phyloP scores from a whole-genome alignment of 2,888 invertebrate species.

The Frankliniella intonsa region DNA sequence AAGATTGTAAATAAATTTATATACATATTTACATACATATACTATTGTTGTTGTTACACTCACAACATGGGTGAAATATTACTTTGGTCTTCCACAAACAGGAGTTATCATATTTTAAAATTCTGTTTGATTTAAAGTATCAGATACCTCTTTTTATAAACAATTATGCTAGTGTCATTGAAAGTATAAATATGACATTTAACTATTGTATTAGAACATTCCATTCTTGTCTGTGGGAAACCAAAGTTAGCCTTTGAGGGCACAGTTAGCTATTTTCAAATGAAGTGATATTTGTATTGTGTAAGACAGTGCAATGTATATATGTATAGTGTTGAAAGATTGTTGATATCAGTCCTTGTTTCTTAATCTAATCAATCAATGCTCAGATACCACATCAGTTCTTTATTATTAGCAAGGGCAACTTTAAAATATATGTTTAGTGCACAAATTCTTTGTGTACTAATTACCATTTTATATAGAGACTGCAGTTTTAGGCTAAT shows the following conservation, averaged over 20 bases:
- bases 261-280: slow-evolving; percentile 17
- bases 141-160: too few species aligned
- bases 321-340: background rate
- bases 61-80: background rate
- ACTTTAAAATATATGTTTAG: too few species aligned
- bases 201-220: background rate
- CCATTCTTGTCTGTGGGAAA: background rate
- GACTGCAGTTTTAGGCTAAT: background rate
- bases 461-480: background rate
- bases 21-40: background rate
- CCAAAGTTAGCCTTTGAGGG: background rate
- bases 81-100: slow-evolving; percentile 9
- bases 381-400: too few species aligned
- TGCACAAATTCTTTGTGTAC: background rate
- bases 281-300: slow-evolving; percentile 16
- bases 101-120: background rate
- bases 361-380: too few species aligned
- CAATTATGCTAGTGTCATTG: too few species aligned
- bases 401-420: too few species aligned
- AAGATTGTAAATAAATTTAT: background rate
- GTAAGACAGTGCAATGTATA: background rate
- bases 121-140: too few species aligned
- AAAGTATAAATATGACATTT: background rate
- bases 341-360: background rate
- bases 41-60: background rate